Base-by-base conservation (phyloP, 2,113 vertebrate genomes). In the Tragelaphus strepsiceros region DNA sequence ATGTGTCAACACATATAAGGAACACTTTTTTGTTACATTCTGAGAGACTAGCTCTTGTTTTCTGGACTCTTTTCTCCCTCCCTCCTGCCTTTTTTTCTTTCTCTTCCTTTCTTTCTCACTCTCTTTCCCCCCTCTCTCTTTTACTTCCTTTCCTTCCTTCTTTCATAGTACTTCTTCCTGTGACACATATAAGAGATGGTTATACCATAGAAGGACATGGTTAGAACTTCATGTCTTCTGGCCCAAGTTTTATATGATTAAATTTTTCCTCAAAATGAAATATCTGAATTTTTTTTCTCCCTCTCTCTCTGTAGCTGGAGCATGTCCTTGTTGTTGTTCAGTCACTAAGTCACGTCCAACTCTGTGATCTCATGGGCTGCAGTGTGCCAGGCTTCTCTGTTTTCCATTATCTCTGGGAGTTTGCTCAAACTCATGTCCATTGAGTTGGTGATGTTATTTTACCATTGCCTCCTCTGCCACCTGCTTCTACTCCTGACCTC, bases 121-220 rank as follows among this genome's bases (percentile, higher is more conserved):
- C 12, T 3, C 17, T 8, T 51, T 2, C 1, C 2, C 2, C 17
- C 7, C 6, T 21, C 13, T 7, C 2, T n/a, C 53, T 6, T 26
- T 17, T 2, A 1, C 7, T 16, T 5, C 2, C 0, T 6, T 4
- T 10, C 6, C 30, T 1, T 30, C 14, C 9, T 24, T 17, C 21
- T 19, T 39, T 6, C 13, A 35, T 16, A 13, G 0, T 5, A 1
- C 11, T 11, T 7, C 4, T 86, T 28, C 43, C 43, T 64, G 7
- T 35, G 43, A 74, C 15, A 24, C 28, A 59, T 56, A 49, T 35
- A 58, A 84, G 22, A 67, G 10, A 46, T 58, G 5, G 39, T 58
- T 90, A 78, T 17, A 64, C 6, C 83, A 2, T 51, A 89, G 91
- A 91, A 51, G 1, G 8, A 39, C n/a, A 28, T 59, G 11, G 9